Evolutionary conservation across 2,113 vertebrate genomes (phyloP).

Genomic region (Brachirus orientalis): DNA sequence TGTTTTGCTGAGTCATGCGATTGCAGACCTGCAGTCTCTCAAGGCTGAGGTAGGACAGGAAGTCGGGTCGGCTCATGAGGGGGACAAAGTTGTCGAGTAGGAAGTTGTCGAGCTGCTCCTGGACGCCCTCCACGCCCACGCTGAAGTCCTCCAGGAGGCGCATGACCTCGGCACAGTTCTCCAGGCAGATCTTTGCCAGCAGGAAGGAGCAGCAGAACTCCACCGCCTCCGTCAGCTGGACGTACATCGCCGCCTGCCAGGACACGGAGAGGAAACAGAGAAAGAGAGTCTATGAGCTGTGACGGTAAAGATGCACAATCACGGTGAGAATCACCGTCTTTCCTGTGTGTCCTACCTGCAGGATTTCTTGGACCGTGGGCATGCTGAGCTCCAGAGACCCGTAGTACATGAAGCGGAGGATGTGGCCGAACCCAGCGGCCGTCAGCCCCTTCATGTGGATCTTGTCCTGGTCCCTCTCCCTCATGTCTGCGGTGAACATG

Average conservation of each 20-base stretch:
- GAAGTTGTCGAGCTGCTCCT: constrained; percentile 96
- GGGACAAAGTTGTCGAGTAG: constrained; percentile 98
- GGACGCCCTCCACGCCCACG: constrained; percentile 97
- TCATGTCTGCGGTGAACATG: constrained; percentile 99
- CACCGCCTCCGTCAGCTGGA: constrained; percentile 98
- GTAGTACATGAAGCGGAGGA: constrained; percentile 99
- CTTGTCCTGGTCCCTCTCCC: constrained; percentile 98
- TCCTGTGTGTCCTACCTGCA: constrained; percentile 81
- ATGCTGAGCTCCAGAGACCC: constrained; percentile 99
- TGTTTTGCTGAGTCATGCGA: no score
- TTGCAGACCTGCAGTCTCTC: constrained; percentile 89
- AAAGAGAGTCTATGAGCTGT: no score
- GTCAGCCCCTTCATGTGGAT: constrained; percentile 99
- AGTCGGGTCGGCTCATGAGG: constrained; percentile 96
- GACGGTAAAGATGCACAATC: background rate
- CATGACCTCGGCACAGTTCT: constrained; percentile 99
- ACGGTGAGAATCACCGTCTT: background rate
- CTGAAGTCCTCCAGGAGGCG: constrained; percentile 98
- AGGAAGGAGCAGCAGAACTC: constrained; percentile 99
- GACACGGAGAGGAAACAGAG: background rate
- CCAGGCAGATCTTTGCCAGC: constrained; percentile 97
- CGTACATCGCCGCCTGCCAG: constrained; percentile 94
- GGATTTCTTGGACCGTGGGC: constrained; percentile 97
- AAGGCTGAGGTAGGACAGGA: constrained; percentile 96
- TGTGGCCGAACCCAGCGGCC: constrained; percentile 96